Evolutionary conservation across 2,797 vertebrate genomes (phyloP), one percentile per base, ranked within the genome.

Genomic region (Eulemur albifrons): DNA sequence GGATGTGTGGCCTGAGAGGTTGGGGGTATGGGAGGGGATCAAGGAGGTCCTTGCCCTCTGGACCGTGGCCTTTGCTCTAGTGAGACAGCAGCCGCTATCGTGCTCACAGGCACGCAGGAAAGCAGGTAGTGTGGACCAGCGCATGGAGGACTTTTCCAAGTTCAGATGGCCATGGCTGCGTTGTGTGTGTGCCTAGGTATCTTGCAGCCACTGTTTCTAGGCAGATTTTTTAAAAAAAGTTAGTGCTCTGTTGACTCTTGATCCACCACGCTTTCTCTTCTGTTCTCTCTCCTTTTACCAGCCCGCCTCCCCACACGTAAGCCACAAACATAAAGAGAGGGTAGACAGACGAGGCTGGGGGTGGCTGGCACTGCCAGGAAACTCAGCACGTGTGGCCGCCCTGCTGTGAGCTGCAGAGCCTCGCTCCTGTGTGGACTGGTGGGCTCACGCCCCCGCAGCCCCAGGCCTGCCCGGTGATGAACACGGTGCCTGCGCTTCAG

Each of bases 71-170:
- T 69, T 83, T 32, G 54, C 61, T 45, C 10, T 32, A 1, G 8
- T 3, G 21, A 13, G 48, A 14, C n/a, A 18, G 38, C 45, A 93
- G 57, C 52, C 0, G 1, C 76, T 12, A 1, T 65, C 0, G 7
- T 61, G 27, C n/a, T n/a, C n/a, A n/a, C n/a, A n/a, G n/a, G 32
- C 57, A 21, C 0, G 2, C 18, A 50, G 0, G 15, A n/a, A 27
- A 40, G 89, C n/a, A 54, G 69, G 1, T 10, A 35, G 45, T 4
- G 1, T 23, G 57, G 17, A 30, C 20, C 18, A 5, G 18, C 40
- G 15, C 30, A 0, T 5, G 13, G 12, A 40, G 59, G 32, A 40
- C 32, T 25, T 21, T 30, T 35, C 61, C 0, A 14, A 52, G 38
- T 14, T 54, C 35, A 5, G 40, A 8, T 45, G 65, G 30, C 65